phyloP scores from a whole-genome alignment of 2,888 invertebrate genomes.

The Kuschelorhynchus macadamiae region DNA sequence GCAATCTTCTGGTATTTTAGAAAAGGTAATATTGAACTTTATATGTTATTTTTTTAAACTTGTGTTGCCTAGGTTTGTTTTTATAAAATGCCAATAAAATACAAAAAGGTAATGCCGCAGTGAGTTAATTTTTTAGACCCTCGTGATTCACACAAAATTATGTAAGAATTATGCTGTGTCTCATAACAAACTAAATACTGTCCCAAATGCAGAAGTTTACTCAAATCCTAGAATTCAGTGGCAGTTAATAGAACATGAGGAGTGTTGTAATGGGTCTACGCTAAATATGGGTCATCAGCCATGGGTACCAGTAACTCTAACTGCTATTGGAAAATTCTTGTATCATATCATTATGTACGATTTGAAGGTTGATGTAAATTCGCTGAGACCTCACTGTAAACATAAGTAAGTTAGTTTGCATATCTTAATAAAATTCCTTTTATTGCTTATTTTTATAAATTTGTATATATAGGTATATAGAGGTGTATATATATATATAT shows the following conservation, averaged over 20 bases:
- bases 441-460: too few species aligned
- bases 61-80: background rate
- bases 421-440: too few species aligned
- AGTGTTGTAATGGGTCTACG: slow-evolving; percentile 57
- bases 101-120: too few species aligned
- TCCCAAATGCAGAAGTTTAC: slow-evolving; percentile 57
- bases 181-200: slow-evolving; percentile 55
- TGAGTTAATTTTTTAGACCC: slow-evolving; percentile 53
- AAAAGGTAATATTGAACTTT: slow-evolving; percentile 70
- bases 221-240: slow-evolving; percentile 80
- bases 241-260: slow-evolving; percentile 76
- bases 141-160: slow-evolving; percentile 62
- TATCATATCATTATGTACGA: slow-evolving; percentile 90
- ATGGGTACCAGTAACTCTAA: slow-evolving; percentile 79
- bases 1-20: slow-evolving; percentile 75
- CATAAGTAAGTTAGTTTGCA: slow-evolving; percentile 64
- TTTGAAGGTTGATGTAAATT: slow-evolving; percentile 84
- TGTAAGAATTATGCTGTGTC: slow-evolving; percentile 60
- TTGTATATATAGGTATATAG: too few species aligned
- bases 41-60: background rate
- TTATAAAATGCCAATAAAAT: background rate
- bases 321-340: slow-evolving; percentile 84
- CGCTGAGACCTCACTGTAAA: slow-evolving; percentile 73
- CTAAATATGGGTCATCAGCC: slow-evolving; percentile 67
- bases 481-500: too few species aligned